Evolutionary conservation across 2,797 vertebrate species (phyloP), one percentile per base, ranked within the genome.

Genomic region (Tokudaia tokunoshimensis): DNA sequence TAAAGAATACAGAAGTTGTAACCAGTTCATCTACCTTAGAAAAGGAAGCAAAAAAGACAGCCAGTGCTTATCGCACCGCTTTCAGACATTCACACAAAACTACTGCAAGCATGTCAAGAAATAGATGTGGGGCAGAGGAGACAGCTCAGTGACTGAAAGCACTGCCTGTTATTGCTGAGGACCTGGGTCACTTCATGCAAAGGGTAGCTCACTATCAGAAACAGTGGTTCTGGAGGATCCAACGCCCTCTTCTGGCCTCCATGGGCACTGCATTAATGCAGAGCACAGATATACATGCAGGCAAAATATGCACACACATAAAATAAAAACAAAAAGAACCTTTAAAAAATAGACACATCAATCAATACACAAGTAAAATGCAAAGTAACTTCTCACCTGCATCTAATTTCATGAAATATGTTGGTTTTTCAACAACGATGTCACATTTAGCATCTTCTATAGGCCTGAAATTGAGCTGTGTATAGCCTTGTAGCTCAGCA

Each of bases 331-430:
- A 67, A 50, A 59, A 20, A 44, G 67, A 44, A 65, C 15, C 31
- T 52, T 67, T 24, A 65, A 86, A 92, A 55, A 8, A 79, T 76
- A 67, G 8, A 10, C 34, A 79, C 14, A 47, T n/a, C 63, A 86
- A 85, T 47, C 74, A 78, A 70, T 17, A 84, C 88, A 83, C 37
- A 94, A 67, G 57, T 55, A 90, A 87, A 4, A 96, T 89, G 90
- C 44, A 94, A 29, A 92, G 14, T 31, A 76, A 96, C 0, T 31
- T 94, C 96, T 98, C 98, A 99, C 99, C 99, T 98, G 99, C 99
- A 98, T 99, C 99, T 89, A 99, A 98, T 97, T 99, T 99, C 99
- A 99, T 99, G 97, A 99, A 99, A 94, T 99, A 99, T 0, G 99
- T 99, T 59, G 99, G 99, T 91, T 99, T 99, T 92, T 99, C 99